Evolutionary conservation across 2,797 vertebrate species (phyloP).

Genomic region (Merluccius polli): DNA sequence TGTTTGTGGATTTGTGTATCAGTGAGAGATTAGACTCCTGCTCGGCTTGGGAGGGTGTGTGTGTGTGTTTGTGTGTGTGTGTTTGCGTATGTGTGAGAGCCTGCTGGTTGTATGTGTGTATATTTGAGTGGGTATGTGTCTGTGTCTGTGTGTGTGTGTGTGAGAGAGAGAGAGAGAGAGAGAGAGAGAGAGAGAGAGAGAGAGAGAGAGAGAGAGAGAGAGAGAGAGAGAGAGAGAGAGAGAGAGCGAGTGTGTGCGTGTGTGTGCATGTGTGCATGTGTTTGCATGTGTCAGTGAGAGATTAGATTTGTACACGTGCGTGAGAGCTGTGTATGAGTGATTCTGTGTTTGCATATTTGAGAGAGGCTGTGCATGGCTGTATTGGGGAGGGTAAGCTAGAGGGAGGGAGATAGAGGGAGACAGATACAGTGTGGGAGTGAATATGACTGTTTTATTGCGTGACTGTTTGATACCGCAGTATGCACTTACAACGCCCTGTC

Average conservation of each 20-base stretch:
- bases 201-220: too few relatives aligned
- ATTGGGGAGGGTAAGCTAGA: neutral
- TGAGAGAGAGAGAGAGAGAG: neutral
- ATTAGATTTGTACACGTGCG: neutral
- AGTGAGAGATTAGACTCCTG: slow-evolving; percentile 39
- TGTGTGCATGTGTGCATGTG: neutral
- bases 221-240: too few relatives aligned
- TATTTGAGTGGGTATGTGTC: neutral
- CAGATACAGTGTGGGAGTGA: neutral
- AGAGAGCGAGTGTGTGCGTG: neutral
- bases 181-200: too few relatives aligned
- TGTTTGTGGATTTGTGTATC: neutral
- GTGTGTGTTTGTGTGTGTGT: neutral
- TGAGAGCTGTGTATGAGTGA: slow-evolving; percentile 4
- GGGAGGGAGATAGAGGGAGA: slow-evolving; percentile 2
- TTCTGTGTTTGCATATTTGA: slow-evolving; percentile 1
- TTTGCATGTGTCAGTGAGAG: neutral
- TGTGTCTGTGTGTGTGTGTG: neutral
- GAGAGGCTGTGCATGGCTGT: neutral
- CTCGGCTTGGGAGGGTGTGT: neutral
- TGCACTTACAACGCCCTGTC: slow-evolving; percentile 14
- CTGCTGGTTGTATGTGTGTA: slow-evolving; percentile 44
- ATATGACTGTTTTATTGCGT: slow-evolving; percentile 5
- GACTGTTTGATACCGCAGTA: slow-evolving; percentile 2
- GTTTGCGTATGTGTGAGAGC: neutral